Evolutionary conservation across 2,797 vertebrate genomes (phyloP).

Genomic region (Xenopus petersii): DNA sequence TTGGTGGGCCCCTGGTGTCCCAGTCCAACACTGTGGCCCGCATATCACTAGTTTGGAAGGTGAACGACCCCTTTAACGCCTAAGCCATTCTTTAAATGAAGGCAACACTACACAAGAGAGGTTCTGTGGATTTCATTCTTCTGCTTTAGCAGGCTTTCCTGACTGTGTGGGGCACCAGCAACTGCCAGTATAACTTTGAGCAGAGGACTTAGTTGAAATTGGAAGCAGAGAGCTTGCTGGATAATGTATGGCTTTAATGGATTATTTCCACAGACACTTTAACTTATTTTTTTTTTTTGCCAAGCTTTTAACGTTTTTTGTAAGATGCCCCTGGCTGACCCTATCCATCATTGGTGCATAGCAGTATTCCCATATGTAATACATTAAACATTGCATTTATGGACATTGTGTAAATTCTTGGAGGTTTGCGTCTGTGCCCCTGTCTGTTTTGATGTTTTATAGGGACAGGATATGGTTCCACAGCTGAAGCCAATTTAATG

Average conservation of each 20-base stretch:
- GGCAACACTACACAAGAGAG: no score
- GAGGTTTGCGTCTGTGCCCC: conserved; percentile 21
- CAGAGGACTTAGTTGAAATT: background rate
- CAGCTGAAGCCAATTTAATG: conserved; percentile 38
- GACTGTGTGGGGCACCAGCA: no score
- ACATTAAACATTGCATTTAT: conserved; percentile 26
- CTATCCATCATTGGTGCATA: conserved; percentile 14
- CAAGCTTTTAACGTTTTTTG: background rate
- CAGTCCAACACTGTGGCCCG: no score
- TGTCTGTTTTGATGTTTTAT: conserved; percentile 42
- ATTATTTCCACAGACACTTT: background rate
- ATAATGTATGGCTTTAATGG: background rate
- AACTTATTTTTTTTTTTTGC: background rate
- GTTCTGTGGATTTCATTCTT: no score
- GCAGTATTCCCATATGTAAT: conserved; percentile 28
- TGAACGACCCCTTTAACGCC: no score
- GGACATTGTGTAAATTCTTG: conserved; percentile 23
- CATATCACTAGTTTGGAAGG: no score
- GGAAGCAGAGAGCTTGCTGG: background rate
- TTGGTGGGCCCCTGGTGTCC: no score
- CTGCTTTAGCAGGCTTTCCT: no score
- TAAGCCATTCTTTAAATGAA: no score
- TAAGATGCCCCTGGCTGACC: conserved; percentile 9
- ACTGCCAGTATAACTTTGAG: no score
- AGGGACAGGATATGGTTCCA: conserved; percentile 29